Evolutionary conservation across 2,888 invertebrate genomes (phyloP).

Genomic region (Drosophila prolongata): DNA sequence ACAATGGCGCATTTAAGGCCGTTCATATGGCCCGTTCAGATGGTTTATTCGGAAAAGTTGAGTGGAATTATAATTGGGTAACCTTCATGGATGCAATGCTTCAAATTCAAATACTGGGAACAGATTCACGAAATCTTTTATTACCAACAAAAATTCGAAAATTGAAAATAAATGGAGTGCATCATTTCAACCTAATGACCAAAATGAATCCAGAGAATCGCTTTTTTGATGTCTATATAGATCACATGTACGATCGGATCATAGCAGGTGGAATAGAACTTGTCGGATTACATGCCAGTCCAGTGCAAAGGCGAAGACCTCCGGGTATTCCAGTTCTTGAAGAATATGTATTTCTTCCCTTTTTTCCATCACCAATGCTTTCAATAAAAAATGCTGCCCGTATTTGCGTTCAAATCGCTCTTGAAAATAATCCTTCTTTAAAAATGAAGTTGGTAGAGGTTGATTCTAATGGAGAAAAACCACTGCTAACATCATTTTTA

Average conservation of each 20-base stretch:
- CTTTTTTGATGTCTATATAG: slow-evolving; percentile 79
- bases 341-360: slow-evolving; percentile 90
- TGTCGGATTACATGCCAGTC: slow-evolving; percentile 90
- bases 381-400: slow-evolving; percentile 86
- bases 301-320: slow-evolving; percentile 89
- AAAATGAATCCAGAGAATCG: slow-evolving; percentile 80
- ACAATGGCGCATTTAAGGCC: slow-evolving; percentile 82
- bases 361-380: slow-evolving; percentile 83
- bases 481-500: slow-evolving; percentile 86
- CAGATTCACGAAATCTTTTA: slow-evolving; percentile 89
- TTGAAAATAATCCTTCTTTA: slow-evolving; percentile 89
- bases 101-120: slow-evolving; percentile 90
- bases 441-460: slow-evolving; percentile 88
- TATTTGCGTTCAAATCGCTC: slow-evolving; percentile 88
- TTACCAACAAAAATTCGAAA: slow-evolving; percentile 91
- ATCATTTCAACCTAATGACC: slow-evolving; percentile 86
- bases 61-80: slow-evolving; percentile 94
- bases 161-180: slow-evolving; percentile 88
- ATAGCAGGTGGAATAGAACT: slow-evolving; percentile 92
- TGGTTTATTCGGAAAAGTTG: slow-evolving; percentile 81
- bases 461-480: slow-evolving; percentile 85
- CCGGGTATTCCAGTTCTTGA: slow-evolving; percentile 92
- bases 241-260: slow-evolving; percentile 77
- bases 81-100: slow-evolving; percentile 95
- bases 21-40: slow-evolving; percentile 81